These are phyloP conservation scores for Argyra leucocephala DNA, from an alignment of 2,888 invertebrate genomes.

Conservation along the genomic window DNA sequence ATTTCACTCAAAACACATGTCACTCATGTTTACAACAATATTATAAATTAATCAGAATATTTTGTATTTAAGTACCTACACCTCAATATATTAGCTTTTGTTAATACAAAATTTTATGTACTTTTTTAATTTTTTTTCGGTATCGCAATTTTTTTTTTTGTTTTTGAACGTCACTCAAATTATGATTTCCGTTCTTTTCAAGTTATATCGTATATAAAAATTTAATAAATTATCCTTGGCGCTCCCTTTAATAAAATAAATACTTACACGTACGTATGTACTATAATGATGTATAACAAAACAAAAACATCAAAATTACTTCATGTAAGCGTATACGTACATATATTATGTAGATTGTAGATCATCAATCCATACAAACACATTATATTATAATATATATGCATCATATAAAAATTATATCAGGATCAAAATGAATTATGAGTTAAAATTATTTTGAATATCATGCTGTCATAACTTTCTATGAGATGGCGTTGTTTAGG, in stretches of 20 bases:
- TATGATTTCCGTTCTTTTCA: neutral
- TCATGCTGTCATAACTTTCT: constrained; percentile 1
- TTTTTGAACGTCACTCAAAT: neutral
- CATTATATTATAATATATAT: neutral
- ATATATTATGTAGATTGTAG: neutral
- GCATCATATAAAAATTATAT: neutral
- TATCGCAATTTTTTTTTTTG: neutral
- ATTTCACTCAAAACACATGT: no score
- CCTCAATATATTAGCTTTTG: no score
- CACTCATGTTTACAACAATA: no score
- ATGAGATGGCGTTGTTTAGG: neutral
- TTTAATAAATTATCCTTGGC: neutral
- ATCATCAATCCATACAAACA: neutral
- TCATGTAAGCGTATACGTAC: no score
- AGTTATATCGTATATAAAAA: neutral
- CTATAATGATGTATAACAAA: neutral
- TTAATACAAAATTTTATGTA: no score
- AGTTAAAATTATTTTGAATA: neutral
- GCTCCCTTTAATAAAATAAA: neutral
- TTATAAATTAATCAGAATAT: no score
- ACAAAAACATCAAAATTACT: no score
- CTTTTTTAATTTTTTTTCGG: no score
- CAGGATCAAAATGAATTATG: neutral
- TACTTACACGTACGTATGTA: neutral
- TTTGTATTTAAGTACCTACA: no score